A percentile compares a stretch with the other conserved stretches of the same genome.
These are phyloP conservation scores for Mythimna loreyi DNA, from an alignment of 2,888 invertebrate species.

Conservation along the genomic window DNA sequence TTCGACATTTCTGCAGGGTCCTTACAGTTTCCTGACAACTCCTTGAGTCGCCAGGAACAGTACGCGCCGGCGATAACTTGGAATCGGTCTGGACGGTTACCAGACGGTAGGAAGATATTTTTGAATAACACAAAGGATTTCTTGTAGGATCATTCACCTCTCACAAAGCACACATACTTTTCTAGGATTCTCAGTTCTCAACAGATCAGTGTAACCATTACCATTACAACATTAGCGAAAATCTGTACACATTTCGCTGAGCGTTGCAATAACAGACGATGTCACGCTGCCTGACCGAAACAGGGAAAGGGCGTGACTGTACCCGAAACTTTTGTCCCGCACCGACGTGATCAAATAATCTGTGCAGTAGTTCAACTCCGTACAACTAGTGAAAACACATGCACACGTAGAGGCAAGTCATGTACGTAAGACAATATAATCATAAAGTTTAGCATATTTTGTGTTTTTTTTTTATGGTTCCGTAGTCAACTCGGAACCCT, in stretches of 20 bases:
- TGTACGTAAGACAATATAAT: background rate
- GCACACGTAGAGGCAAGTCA: background rate
- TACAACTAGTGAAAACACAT: no score
- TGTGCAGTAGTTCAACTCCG: constrained; percentile 13
- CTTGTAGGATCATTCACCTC: no score
- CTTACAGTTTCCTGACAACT: no score
- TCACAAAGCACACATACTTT: no score
- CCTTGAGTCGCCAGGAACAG: no score
- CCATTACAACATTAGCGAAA: constrained; percentile 11
- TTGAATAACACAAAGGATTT: no score
- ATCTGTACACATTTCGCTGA: constrained; percentile 23
- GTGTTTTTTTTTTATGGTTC: no score
- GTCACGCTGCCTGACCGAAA: constrained; percentile 60
- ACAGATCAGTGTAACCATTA: background rate
- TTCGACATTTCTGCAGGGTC: no score
- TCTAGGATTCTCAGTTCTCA: background rate
- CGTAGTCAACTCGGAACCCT: no score
- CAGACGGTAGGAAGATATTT: no score
- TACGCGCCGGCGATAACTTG: no score
- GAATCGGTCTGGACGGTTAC: no score
- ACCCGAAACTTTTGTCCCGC: constrained; percentile 41
- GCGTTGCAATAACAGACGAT: constrained; percentile 53
- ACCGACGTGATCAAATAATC: background rate
- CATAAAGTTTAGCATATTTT: background rate
- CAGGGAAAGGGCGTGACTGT: constrained; percentile 70